Evolutionary conservation across 2,113 vertebrate genomes (phyloP).

Genomic region (Pampusana beccarii): DNA sequence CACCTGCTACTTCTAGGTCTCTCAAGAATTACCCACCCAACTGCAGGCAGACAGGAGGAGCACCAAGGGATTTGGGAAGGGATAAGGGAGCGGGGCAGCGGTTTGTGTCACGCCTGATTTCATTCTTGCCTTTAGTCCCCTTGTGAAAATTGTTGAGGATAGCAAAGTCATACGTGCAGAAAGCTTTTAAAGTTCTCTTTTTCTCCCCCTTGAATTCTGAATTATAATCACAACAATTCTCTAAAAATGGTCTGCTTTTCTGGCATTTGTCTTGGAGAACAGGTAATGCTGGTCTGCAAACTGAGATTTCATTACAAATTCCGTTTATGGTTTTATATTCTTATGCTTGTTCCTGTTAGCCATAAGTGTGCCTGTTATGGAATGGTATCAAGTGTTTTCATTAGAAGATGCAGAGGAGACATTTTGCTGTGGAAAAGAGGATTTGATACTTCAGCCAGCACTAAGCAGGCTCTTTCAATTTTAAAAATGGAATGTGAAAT

Average conservation of each 20-base stretch:
- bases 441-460: neutral
- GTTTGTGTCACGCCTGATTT: neutral
- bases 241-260: neutral
- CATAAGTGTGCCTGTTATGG: neutral
- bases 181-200: neutral
- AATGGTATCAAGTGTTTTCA: neutral
- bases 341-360: neutral
- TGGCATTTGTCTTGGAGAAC: neutral
- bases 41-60: neutral
- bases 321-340: neutral
- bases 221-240: neutral
- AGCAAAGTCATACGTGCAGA: neutral
- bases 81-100: neutral
- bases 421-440: neutral
- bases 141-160: neutral
- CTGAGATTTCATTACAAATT: neutral
- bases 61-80: neutral
- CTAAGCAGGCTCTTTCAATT: neutral
- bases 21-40: neutral
- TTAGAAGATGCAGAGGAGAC: neutral
- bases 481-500: neutral
- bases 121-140: neutral
- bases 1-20: conserved; percentile 48
- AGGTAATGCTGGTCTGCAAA: neutral
- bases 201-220: neutral